Base-by-base conservation (phyloP, 2,797 vertebrate genomes). In the Lepus oiostolus region DNA sequence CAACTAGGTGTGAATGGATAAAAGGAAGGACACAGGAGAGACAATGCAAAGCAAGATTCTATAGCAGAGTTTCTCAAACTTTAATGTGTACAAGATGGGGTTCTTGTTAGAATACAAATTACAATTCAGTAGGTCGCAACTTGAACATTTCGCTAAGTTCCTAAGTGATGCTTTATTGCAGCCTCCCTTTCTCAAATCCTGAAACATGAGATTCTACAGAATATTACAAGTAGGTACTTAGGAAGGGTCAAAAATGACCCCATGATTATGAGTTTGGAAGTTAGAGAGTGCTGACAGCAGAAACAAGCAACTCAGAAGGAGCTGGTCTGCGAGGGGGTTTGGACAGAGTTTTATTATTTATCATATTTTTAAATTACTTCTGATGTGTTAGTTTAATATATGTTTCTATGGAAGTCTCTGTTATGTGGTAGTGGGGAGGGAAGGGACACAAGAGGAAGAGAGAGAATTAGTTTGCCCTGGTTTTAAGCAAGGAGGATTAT, bases 401-500 rank as follows among this genome's bases (percentile, higher is more conserved):
- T 30, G 26, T 71, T 95, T 95, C 71, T 82, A 54, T 83, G 35
- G 72, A 81, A 88, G 72, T 58, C 47, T 88, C 80, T 80, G 60
- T 83, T 65, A 68, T 52, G 47, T 76, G 28, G 17, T 90, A 60
- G 32, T 16, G 4, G 63, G 35, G 24, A 86, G 38, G 24, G 47
- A 75, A 77, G 10, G 26, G 24, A 90, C 67, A 60, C 10, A 95
- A 89, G 21, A 82, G 28, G 28, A 91, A 6, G 19, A 54, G 70
- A 22, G 71, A 70, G 50, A 94, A 85, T 92, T 81, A 63, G 62
- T 90, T 92, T 90, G 82, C 28, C 80, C 95, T 93, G 60, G 83
- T 88, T 95, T 94, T 90, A 85, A 92, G 42, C n/a, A 81, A 88
- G 21, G 54, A 90, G 22, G 62, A 90, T 90, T 86, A 92, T 7